A percentile compares a stretch with the other conserved stretches of the same genome.
These are phyloP conservation scores for Tipula unca DNA, from an alignment of 2,888 invertebrate genomes.

Conservation along the genomic window DNA sequence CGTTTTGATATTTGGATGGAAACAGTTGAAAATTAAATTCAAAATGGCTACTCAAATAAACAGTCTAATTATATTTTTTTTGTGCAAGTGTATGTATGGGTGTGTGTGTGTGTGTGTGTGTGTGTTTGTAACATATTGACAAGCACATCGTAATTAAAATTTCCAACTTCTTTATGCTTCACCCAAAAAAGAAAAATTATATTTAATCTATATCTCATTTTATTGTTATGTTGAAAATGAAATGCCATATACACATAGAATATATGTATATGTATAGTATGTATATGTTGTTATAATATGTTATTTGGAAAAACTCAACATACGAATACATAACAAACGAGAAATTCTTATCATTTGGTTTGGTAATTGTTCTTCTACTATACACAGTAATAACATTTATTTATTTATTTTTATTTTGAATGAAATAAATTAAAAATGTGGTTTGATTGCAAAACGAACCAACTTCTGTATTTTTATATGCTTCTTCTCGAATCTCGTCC, in stretches of 20 bases:
- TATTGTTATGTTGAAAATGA: neutral
- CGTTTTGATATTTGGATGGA: no score
- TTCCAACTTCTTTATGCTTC: neutral
- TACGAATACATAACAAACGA: neutral
- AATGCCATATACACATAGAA: neutral
- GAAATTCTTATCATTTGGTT: neutral
- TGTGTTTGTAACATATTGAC: neutral
- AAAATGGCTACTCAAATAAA: neutral
- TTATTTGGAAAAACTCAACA: neutral
- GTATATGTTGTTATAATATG: neutral
- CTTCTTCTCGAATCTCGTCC: neutral
- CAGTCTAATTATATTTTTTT: neutral
- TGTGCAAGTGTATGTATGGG: no score
- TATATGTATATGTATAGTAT: neutral
- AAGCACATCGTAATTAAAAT: constrained; percentile 2
- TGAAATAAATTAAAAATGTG: constrained; percentile 8
- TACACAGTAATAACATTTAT: neutral
- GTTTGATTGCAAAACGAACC: neutral
- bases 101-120: neutral
- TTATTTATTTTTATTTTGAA: neutral
- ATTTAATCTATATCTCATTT: neutral
- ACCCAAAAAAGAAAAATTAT: neutral
- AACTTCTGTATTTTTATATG: neutral
- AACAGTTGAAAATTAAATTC: neutral
- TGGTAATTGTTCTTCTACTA: neutral